These are phyloP conservation scores for Lymantria dispar DNA, from an alignment of 2,888 invertebrate genomes.

Conservation along the genomic window DNA sequence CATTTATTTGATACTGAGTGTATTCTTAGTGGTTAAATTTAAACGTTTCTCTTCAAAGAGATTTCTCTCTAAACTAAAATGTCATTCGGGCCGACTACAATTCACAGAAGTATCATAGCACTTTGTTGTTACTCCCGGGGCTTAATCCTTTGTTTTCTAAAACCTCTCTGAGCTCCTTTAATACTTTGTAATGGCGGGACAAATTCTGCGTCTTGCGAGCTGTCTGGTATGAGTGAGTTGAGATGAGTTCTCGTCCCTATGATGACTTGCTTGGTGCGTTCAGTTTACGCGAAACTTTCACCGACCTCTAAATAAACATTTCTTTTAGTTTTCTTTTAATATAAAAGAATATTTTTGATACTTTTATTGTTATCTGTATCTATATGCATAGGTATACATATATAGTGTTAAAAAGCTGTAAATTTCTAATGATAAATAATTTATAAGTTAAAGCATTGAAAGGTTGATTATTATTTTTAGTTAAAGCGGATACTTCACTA, in stretches of 20 bases:
- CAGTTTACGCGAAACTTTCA: slow-evolving; percentile 19
- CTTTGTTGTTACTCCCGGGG: slow-evolving; percentile 64
- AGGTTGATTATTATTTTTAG: too few species aligned
- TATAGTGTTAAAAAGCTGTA: too few species aligned
- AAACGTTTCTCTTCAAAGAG: slow-evolving; percentile 48
- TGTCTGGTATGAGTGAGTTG: slow-evolving; percentile 44
- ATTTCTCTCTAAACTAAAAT: slow-evolving; percentile 61
- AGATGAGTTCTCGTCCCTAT: slow-evolving; percentile 30
- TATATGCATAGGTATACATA: too few species aligned
- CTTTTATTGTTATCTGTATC: background rate
- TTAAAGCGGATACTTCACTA: too few species aligned
- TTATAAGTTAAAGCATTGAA: too few species aligned
- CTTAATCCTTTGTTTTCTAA: slow-evolving; percentile 72
- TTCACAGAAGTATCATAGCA: slow-evolving; percentile 63
- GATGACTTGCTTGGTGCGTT: slow-evolving; percentile 19
- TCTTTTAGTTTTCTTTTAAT: slow-evolving; percentile 1
- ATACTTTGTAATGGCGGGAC: slow-evolving; percentile 68
- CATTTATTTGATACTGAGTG: background rate
- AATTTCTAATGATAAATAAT: too few species aligned
- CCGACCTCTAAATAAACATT: slow-evolving; percentile 10
- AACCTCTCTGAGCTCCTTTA: slow-evolving; percentile 63
- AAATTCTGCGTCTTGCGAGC: slow-evolving; percentile 55
- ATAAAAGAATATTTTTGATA: slow-evolving; percentile 1
- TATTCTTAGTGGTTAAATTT: slow-evolving; percentile 10
- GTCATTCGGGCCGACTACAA: slow-evolving; percentile 58